Conservation (phyloP, 2,888 invertebrate genomes). For the Pachycephus smyrnensis region DNA sequence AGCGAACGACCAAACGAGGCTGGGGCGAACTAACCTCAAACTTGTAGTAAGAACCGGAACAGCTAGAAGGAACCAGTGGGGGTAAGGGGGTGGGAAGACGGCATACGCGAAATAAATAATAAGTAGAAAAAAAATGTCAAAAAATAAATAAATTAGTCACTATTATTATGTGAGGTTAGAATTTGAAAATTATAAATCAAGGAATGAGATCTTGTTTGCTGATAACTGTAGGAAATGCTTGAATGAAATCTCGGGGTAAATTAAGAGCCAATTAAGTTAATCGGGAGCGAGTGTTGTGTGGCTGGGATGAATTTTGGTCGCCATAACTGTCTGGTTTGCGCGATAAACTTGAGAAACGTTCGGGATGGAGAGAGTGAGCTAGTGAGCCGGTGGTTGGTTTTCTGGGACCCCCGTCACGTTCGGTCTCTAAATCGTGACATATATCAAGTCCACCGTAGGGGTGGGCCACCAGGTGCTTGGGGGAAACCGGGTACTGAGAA, state of each 20-base stretch:
- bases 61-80: neutral
- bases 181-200: too few relatives aligned
- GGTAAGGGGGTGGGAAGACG: neutral
- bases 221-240: too few relatives aligned
- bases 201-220: too few relatives aligned
- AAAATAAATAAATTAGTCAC: too few relatives aligned
- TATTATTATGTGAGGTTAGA: too few relatives aligned
- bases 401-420: conserved; percentile 32
- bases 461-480: conserved; percentile 45
- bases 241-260: too few relatives aligned
- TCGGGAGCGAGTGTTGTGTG: conserved; percentile 44
- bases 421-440: conserved; percentile 47
- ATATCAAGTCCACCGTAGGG: conserved; percentile 45
- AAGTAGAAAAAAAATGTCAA: too few relatives aligned
- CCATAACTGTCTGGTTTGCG: conserved; percentile 57
- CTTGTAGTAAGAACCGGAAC: neutral
- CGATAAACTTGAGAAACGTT: conserved; percentile 49
- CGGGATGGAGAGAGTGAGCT: neutral
- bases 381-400: conserved; percentile 1
- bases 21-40: neutral
- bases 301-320: conserved; percentile 55
- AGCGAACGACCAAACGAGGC: neutral
- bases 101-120: neutral
- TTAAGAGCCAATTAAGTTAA: conserved; percentile 24
- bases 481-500: neutral